Conservation (phyloP, 2,113 vertebrate genomes). For the Xenopus laevis region DNA sequence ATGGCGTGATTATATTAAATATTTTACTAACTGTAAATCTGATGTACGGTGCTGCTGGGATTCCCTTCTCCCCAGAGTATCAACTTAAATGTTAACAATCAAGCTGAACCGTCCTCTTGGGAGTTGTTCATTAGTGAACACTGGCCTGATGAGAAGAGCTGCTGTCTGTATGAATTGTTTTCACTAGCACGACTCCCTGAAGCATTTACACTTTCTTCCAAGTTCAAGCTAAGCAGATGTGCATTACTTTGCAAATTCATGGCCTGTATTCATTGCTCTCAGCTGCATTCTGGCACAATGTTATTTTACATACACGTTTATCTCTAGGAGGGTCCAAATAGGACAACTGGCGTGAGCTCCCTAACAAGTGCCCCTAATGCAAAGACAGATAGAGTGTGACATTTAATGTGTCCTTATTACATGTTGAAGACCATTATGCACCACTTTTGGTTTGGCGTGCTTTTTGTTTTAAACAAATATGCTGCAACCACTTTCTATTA, state of each 20-base stretch:
- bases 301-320: no score
- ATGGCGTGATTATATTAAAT: constrained; percentile 35
- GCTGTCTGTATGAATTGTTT: constrained; percentile 36
- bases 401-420: no score
- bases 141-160: constrained; percentile 27
- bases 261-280: no score
- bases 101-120: constrained; percentile 10
- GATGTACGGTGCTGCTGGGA: constrained; percentile 22
- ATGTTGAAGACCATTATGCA: no score
- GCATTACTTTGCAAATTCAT: neutral
- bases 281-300: no score
- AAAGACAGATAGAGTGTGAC: no score
- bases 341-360: no score
- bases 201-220: constrained; percentile 7
- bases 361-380: no score
- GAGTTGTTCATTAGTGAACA: constrained; percentile 39
- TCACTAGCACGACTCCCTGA: constrained; percentile 12
- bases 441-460: no score
- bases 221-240: constrained; percentile 1
- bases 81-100: constrained; percentile 36
- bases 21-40: constrained; percentile 27
- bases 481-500: constrained; percentile 42
- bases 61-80: constrained; percentile 17
- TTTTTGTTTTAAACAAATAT: no score
- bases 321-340: no score